Evolutionary conservation across 2,113 vertebrate species (phyloP), one percentile per base, ranked within the genome.

Genomic region (Cinclus mexicanus): DNA sequence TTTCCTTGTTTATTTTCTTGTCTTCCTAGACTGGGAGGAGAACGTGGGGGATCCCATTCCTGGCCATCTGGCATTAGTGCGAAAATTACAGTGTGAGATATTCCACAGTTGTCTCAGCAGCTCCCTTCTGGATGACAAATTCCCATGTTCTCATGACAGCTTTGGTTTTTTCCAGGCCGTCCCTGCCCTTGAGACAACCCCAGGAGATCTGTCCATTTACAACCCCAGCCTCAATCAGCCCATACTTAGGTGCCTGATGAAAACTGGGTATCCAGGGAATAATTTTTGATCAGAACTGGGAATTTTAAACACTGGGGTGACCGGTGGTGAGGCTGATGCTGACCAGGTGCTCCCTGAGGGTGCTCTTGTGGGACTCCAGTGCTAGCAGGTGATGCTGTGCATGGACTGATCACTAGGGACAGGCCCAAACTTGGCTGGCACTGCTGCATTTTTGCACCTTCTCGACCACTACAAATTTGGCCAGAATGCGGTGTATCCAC

Each of bases 61-160:
- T 14, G 83, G 64, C 95, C 95, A 96, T 93, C 94, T 97, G 96
- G 89, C 71, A 94, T 72, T 59, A 50, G 71, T 90, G 90, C 88
- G 94, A 95, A 65, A 83, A 94, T 86, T 33, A 61, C 7, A 12
- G 82, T 26, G 61, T 4, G 68, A 88, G 47, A 55, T 39, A 63
- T 8, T n/a, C 61, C 6, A 59, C 76, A 77, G 55, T 86, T 90
- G 86, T 88, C 92, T 82, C 79, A 53, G 82, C 69, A 77, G 2
- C 57, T 90, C 88, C 52, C 63, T 88, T 74, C 79, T 57, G 37
- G 56, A 52, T 63, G 77, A 93, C 29, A 95, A 78, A 92, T 74
- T 47, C 55, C 44, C 88, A 37, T 1, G 1, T 77, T 80, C 71
- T 80, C 52, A 41, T 35, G n/a, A 60, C 37, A 52, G 46, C 46